Percentiles rank a stretch among this genome's conserved stretches.
These are phyloP conservation scores for Steinernema feltiae DNA, from an alignment of 1,140 invertebrate genomes.

Conservation along the genomic window DNA sequence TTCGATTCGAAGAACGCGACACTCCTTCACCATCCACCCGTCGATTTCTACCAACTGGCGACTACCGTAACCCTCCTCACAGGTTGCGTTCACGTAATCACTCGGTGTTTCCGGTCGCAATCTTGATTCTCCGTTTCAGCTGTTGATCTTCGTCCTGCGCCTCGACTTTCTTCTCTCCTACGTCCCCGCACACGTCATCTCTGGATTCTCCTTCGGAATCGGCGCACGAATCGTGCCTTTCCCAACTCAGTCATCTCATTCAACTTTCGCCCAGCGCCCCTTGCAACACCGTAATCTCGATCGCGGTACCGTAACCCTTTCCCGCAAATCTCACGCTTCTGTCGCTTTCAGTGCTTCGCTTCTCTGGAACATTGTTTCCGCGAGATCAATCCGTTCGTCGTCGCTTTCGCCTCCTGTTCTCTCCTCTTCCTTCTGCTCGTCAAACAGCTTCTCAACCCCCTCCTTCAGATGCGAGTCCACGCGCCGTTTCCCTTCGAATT, in stretches of 20 bases:
- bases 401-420: slow-evolving; percentile 33
- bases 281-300: slow-evolving; percentile 24
- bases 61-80: slow-evolving; percentile 30
- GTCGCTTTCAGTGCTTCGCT: slow-evolving; percentile 39
- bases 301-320: slow-evolving; percentile 19
- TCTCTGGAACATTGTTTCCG: slow-evolving; percentile 43
- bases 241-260: slow-evolving; percentile 38
- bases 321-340: neutral
- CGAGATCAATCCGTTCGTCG: slow-evolving; percentile 38
- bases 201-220: slow-evolving; percentile 38
- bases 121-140: slow-evolving; percentile 33
- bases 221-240: slow-evolving; percentile 36
- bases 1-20: neutral
- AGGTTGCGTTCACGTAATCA: slow-evolving; percentile 33
- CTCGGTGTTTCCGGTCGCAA: neutral
- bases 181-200: slow-evolving; percentile 27
- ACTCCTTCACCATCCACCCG: neutral
- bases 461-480: slow-evolving; percentile 33
- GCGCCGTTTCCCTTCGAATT: slow-evolving; percentile 42
- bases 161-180: neutral
- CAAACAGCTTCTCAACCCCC: slow-evolving; percentile 40
- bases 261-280: slow-evolving; percentile 19
- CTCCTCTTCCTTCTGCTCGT: slow-evolving; percentile 35
- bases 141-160: neutral
- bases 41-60: slow-evolving; percentile 13